These are phyloP conservation scores for Epicampocera succincta DNA, from an alignment of 2,888 invertebrate species.

Conservation along the genomic window DNA sequence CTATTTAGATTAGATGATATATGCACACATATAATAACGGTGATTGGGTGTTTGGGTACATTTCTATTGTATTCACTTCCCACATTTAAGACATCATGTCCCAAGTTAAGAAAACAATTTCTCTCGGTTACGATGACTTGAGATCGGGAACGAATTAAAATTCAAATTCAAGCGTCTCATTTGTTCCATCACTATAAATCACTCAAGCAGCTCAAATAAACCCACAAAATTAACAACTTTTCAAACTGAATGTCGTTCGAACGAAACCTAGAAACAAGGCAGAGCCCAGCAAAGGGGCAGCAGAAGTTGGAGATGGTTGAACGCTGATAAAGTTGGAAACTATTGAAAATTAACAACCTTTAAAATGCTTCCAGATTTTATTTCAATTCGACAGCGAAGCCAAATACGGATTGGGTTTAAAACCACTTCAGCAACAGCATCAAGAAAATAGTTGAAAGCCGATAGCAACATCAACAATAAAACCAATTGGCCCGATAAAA, in stretches of 20 bases:
- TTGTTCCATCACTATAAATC: slow-evolving; percentile 64
- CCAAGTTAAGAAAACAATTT: slow-evolving; percentile 30
- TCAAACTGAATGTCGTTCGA: neutral
- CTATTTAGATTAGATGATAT: neutral
- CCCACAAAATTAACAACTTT: slow-evolving; percentile 17
- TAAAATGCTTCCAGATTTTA: slow-evolving; percentile 69
- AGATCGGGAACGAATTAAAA: slow-evolving; percentile 58
- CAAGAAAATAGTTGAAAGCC: slow-evolving; percentile 25
- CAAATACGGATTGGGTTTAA: slow-evolving; percentile 15
- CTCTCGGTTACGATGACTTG: slow-evolving; percentile 46
- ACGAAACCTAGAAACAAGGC: too few species aligned
- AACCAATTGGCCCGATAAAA: slow-evolving; percentile 63
- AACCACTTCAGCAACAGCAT: slow-evolving; percentile 6
- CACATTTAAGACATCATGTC: slow-evolving; percentile 29
- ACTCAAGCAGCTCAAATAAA: slow-evolving; percentile 37
- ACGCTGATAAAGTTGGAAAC: slow-evolving; percentile 57
- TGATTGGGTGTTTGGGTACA: neutral
- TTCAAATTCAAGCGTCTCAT: slow-evolving; percentile 62
- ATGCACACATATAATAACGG: too few species aligned
- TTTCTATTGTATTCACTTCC: slow-evolving; percentile 5
- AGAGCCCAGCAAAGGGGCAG: neutral
- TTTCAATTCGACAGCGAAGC: slow-evolving; percentile 14
- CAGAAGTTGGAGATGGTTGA: slow-evolving; percentile 45
- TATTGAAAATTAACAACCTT: slow-evolving; percentile 68
- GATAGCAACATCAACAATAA: slow-evolving; percentile 50